A percentile compares a stretch with the other conserved stretches of the same genome.
These are phyloP conservation scores for Neuroterus valhalla DNA, from an alignment of 1,140 invertebrate genomes.

Conservation along the genomic window DNA sequence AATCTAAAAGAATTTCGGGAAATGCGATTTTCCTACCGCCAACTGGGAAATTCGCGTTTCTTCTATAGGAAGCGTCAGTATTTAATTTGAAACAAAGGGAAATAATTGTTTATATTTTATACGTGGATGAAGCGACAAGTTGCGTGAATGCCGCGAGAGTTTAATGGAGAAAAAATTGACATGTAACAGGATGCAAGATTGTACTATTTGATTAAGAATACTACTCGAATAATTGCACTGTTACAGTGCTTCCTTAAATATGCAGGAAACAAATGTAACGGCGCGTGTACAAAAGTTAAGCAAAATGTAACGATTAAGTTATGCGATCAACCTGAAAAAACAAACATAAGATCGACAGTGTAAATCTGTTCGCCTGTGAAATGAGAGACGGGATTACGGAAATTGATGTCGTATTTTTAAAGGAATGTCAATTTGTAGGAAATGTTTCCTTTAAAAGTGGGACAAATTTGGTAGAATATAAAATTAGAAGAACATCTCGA, in stretches of 20 bases:
- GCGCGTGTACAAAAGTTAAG: constrained; percentile 15
- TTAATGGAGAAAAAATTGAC: constrained; percentile 25
- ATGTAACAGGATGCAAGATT: constrained; percentile 9
- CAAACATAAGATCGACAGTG: constrained; percentile 3
- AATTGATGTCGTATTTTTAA: constrained; percentile 18
- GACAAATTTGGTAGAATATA: constrained; percentile 16
- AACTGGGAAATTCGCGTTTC: constrained; percentile 1
- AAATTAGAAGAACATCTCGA: not conserved
- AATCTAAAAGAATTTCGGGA: constrained; percentile 12
- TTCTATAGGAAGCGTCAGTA: constrained; percentile 20
- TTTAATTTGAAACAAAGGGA: constrained; percentile 8
- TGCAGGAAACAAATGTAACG: not conserved
- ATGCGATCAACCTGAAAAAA: constrained; percentile 34
- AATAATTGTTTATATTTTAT: constrained; percentile 28
- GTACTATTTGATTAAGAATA: constrained; percentile 25
- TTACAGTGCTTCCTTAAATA: not conserved
- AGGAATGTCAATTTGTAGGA: constrained; percentile 4
- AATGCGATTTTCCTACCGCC: not conserved
- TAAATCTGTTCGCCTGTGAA: constrained; percentile 26
- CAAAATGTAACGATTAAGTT: constrained; percentile 26
- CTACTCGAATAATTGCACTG: not conserved
- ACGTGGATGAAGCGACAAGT: constrained; percentile 24
- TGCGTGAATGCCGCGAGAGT: constrained; percentile 29
- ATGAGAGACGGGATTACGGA: constrained; percentile 12
- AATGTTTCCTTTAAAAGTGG: constrained; percentile 8